Evolutionary conservation across 2,797 vertebrate species (phyloP).

Genomic region (Acanthurus tractus): DNA sequence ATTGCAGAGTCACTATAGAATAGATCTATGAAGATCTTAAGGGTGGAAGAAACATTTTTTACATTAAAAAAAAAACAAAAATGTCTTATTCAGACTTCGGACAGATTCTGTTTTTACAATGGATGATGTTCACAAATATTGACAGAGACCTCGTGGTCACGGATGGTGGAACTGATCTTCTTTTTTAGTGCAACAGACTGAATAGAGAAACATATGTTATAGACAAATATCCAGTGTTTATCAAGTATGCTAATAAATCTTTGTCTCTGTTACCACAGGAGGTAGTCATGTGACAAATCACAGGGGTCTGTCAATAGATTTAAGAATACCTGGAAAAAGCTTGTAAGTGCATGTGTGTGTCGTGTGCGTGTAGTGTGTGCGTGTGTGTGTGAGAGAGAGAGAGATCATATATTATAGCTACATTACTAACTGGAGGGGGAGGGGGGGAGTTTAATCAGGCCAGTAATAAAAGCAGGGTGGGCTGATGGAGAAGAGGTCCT

Average conservation of each 20-base stretch:
- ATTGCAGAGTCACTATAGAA: not conserved
- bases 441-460: slow-evolving; percentile 73
- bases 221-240: slow-evolving; percentile 28
- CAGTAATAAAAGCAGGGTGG: slow-evolving; percentile 69
- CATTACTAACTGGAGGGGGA: slow-evolving; percentile 57
- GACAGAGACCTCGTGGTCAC: too few species aligned
- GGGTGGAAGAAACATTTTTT: slow-evolving; percentile 14
- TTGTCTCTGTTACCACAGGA: slow-evolving; percentile 73
- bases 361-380: slow-evolving; percentile 10
- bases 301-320: slow-evolving; percentile 61
- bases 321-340: slow-evolving; percentile 59
- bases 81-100: not conserved
- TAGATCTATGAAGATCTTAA: not conserved
- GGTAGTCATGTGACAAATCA: slow-evolving; percentile 63
- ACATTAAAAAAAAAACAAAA: not conserved
- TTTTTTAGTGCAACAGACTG: not conserved
- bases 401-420: slow-evolving; percentile 64
- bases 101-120: not conserved
- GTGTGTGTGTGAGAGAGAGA: slow-evolving; percentile 7
- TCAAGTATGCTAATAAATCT: slow-evolving; percentile 65
- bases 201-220: slow-evolving; percentile 8
- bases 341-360: slow-evolving; percentile 26
- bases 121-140: not conserved
- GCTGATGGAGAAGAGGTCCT: slow-evolving; percentile 70
- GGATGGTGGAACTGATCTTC: not conserved